phyloP scores from a whole-genome alignment of 2,888 invertebrate genomes.

The Xestoiulus laeticollis region DNA sequence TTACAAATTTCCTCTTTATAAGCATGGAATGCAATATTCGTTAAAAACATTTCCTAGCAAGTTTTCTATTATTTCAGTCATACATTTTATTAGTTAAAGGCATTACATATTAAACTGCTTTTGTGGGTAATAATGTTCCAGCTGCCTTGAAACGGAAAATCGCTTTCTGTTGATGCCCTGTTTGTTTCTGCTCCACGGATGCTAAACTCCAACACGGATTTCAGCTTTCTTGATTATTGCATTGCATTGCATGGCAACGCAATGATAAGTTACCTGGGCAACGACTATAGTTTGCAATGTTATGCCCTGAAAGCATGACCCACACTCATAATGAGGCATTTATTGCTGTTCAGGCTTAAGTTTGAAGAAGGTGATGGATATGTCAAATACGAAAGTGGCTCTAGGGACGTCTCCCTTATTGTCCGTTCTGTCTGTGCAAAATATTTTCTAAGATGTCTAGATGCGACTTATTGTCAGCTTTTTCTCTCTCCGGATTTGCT shows the following conservation, averaged over 20 bases:
- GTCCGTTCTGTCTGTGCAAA: no score
- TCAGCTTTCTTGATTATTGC: background rate
- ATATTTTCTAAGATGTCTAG: no score
- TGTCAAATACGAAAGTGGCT: background rate
- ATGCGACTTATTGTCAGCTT: no score
- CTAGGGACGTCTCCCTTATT: background rate
- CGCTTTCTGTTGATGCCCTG: background rate
- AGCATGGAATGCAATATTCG: background rate
- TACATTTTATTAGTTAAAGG: background rate
- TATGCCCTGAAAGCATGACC: background rate
- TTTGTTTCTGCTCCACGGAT: background rate
- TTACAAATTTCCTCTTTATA: no score
- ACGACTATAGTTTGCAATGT: background rate
- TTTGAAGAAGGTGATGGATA: background rate
- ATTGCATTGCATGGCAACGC: background rate
- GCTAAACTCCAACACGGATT: background rate
- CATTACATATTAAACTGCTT: background rate
- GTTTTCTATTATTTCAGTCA: background rate
- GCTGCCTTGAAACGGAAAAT: background rate
- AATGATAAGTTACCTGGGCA: background rate
- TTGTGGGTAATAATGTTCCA: background rate
- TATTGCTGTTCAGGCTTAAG: background rate
- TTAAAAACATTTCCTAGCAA: background rate
- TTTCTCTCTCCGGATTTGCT: background rate
- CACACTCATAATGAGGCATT: background rate